A percentile compares a stretch with the other conserved stretches of the same genome.
Evolutionary conservation across 2,113 vertebrate genomes (phyloP).

Genomic region (Leucoraja erinaceus): DNA sequence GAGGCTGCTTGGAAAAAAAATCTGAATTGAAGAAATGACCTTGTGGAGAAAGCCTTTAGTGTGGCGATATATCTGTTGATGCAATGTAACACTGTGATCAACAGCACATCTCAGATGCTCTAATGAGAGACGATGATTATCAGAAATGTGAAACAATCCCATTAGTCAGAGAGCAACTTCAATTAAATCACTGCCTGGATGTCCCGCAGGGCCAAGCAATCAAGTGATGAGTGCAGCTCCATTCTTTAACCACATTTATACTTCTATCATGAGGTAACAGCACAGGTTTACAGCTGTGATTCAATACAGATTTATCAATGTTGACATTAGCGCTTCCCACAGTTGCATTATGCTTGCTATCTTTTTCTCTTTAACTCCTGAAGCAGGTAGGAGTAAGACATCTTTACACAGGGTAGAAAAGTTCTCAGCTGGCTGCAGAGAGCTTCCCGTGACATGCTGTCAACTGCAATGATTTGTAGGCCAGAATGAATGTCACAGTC

Average conservation of each 20-base stretch:
- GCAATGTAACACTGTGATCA: too few relatives aligned
- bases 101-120: not conserved
- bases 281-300: not conserved
- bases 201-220: not conserved
- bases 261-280: not conserved
- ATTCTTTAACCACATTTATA: not conserved
- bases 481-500: not conserved
- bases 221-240: not conserved
- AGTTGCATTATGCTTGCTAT: not conserved
- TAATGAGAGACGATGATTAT: not conserved
- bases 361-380: constrained; percentile 6
- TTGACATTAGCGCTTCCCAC: not conserved
- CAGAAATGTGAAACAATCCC: not conserved
- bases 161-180: not conserved
- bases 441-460: not conserved
- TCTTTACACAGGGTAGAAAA: not conserved
- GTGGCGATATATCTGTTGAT: too few relatives aligned
- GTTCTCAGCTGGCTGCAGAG: not conserved
- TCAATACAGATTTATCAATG: not conserved
- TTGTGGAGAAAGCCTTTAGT: not conserved
- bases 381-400: not conserved
- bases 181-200: not conserved
- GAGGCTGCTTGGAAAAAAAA: not conserved
- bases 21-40: not conserved
- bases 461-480: not conserved